These are phyloP conservation scores for Odontamblyopus rebecca DNA, from an alignment of 2,797 vertebrate species.

Conservation along the genomic window DNA sequence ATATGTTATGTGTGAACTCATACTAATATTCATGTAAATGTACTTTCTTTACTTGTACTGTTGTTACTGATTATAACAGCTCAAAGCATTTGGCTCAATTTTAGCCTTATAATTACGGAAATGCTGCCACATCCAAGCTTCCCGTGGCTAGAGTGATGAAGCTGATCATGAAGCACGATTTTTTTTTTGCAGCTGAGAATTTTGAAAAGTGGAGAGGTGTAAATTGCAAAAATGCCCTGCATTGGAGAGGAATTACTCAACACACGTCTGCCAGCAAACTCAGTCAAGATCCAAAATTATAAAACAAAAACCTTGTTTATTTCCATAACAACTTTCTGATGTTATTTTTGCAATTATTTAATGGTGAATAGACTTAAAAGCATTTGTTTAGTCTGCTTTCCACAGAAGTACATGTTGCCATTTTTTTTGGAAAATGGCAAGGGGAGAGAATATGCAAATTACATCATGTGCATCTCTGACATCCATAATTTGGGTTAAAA, in stretches of 20 bases:
- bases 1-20: too few relatives aligned
- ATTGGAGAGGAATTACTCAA: background rate
- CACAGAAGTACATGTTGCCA: background rate
- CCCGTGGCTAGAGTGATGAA: background rate
- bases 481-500: constrained; percentile 23
- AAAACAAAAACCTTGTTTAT: background rate
- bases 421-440: too few relatives aligned
- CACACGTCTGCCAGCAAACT: background rate
- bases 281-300: background rate
- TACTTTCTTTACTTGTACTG: background rate
- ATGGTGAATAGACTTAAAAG: background rate
- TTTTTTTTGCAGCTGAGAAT: background rate
- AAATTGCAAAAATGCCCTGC: background rate
- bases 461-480: constrained; percentile 6
- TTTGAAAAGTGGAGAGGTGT: background rate
- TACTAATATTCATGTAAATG: background rate
- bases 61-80: background rate
- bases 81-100: background rate
- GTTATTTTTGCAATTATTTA: background rate
- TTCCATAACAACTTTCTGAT: background rate
- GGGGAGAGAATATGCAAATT: background rate
- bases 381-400: background rate
- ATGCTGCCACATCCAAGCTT: too few relatives aligned
- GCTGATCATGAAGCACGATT: background rate
- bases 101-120: background rate